Evolutionary conservation across 2,113 vertebrate genomes (phyloP), one percentile per base, ranked within the genome.

Genomic region (Cettia cetti): DNA sequence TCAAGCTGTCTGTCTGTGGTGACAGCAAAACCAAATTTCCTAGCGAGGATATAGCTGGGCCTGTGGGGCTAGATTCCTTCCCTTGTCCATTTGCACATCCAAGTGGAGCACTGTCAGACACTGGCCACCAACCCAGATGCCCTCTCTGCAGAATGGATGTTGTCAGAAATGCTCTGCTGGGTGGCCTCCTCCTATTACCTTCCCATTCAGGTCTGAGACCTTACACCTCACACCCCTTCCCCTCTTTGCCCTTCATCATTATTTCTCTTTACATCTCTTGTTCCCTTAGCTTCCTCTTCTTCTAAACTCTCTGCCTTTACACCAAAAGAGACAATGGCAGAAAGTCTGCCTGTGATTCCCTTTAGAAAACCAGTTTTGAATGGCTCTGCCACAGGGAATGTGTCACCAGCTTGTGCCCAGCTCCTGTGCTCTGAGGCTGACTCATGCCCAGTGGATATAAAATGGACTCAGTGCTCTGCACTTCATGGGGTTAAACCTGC

Each of bases 1-100:
- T n/a, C 52, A 71, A 65, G 14, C 22, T 70, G 15, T 28, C 42
- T 0, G 0, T 23, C 52, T 42, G 15, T 53, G 42, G 40, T 47
- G 56, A 12, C 13, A 40, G 37, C 31, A 84, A 77, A 59, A 23
- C 0, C 15, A 39, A 2, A n/a, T 72, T 74, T 81, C 13, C 52
- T 49, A 16, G 42, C 4, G 2, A 81, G 50, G 24, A 8, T 72
- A 3, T 63, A 37, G 16, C 10, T 16, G 20, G 22, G 21, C 8
- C 17, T 53, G 9, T 66, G 69, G 42, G 42, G 6, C 12, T 49
- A 37, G 8, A 13, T 71, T 79, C 23, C 15, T 37, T 85, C 52
- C 31, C 56, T 66, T 35, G 40, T 11, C 18, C 47, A 12, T n/a
- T 74, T 63, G 15, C 15, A 35, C 30, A 37, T 64, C 20, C 56